A percentile compares a stretch with the other conserved stretches of the same genome.
Conservation (phyloP, 2,797 vertebrate species). For the Onychomys torridus region DNA sequence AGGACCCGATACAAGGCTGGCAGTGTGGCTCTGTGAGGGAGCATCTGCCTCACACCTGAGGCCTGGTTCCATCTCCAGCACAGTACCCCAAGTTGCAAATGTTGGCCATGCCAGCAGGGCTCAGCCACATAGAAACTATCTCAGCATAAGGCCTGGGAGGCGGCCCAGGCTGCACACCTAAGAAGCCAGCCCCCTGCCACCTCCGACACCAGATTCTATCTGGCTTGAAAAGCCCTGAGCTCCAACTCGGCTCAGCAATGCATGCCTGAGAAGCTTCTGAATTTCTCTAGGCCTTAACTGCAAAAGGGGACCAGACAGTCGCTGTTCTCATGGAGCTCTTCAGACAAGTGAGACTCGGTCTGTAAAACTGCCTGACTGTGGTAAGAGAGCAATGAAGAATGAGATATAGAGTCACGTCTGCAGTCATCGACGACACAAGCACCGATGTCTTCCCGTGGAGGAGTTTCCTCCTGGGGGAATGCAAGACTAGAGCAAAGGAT, state of each 20-base stretch:
- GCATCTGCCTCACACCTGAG: neutral
- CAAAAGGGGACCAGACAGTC: neutral
- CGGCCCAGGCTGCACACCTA: neutral
- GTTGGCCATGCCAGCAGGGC: neutral
- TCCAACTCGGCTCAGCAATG: neutral
- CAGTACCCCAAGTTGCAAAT: neutral
- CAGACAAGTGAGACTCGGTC: neutral
- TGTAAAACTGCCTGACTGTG: neutral
- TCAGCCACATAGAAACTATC: accelerated
- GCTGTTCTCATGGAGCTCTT: neutral
- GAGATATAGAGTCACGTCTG: accelerated
- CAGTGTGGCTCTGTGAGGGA: neutral
- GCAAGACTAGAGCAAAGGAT: neutral
- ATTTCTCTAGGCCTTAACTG: neutral
- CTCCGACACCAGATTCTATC: neutral
- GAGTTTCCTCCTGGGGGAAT: neutral
- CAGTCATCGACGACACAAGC: neutral
- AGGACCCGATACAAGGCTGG: neutral
- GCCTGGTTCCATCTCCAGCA: neutral
- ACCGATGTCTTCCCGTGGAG: neutral
- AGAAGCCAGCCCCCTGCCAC: accelerated
- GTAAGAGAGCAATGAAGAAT: neutral
- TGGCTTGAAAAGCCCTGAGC: neutral
- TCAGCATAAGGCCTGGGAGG: neutral
- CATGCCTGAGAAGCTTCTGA: neutral